Evolutionary conservation across 2,888 invertebrate genomes (phyloP), one percentile per base, ranked within the genome.

Genomic region (Schrankia costaestrigalis): DNA sequence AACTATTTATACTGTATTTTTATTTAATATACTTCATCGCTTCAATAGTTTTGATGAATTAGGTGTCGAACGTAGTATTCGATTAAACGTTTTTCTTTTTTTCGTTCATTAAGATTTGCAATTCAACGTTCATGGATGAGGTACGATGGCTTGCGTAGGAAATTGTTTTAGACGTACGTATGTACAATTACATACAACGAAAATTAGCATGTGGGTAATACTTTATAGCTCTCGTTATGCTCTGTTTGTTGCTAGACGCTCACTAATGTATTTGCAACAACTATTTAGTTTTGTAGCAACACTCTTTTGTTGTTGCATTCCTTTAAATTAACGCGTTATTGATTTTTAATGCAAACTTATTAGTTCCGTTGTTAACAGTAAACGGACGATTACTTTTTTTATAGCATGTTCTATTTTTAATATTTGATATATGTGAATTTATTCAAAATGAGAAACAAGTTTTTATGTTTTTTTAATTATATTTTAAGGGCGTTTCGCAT

Each of bases 161-260:
- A 70, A 78, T 78, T 72, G 72, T 81, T 74, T 74, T 65, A 74
- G 68, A 66, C 63, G 56, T 68, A 65, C 63, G 53, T 52, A 62
- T 56, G 56, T 56, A 43, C 71, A 73, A 73, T 76, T 72, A 78
- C 68, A 71, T 65, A 67, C 77, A 78, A 73, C 64, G 68, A 74
- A 78, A 76, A 86, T 84, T 84, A 84, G 83, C 84, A 86, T 86
- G 85, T 76, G 73, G 80, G 78, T 81, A 79, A 78, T 83, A 77
- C 71, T 80, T 83, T 85, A 81, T 78, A 71, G 77, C 70, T 78
- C 75, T 63, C 56, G 79, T 81, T 79, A 58, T 69, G 87, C 86
- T 86, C 87, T 86, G 84, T 73, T 85, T 87, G 58, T 38, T 53
- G 47, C 34, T 70, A 67, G 66, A 70, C 71, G 78, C 75, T 81